phyloP scores from a whole-genome alignment of 2,113 vertebrate genomes.

The Phalacrocorax brasilianus region DNA sequence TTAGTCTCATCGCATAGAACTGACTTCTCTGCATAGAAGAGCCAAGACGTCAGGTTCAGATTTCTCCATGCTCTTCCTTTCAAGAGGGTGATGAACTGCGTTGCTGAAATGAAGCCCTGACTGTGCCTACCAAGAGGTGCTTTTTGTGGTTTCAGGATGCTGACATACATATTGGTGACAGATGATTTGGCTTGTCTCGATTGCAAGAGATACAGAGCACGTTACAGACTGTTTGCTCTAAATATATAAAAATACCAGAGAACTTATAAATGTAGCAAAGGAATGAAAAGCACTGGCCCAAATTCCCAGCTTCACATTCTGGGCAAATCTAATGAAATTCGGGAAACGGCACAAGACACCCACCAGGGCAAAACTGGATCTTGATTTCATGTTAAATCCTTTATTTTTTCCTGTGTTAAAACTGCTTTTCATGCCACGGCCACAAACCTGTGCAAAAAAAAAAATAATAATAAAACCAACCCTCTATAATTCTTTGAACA shows the following conservation, averaged over 20 bases:
- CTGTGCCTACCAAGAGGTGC: background rate
- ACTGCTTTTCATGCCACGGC: background rate
- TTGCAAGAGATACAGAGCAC: background rate
- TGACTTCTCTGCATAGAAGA: background rate
- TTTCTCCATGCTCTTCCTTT: background rate
- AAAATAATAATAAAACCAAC: too few relatives aligned
- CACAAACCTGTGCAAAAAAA: background rate
- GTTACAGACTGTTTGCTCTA: background rate
- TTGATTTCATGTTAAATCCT: background rate
- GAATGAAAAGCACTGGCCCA: background rate
- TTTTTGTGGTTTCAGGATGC: background rate
- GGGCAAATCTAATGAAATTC: background rate
- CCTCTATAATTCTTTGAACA: background rate
- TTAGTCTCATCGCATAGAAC: background rate
- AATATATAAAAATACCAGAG: constrained; percentile 21
- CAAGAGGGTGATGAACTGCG: background rate
- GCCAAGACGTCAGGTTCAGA: background rate
- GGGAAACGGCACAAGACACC: background rate
- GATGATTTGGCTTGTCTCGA: background rate
- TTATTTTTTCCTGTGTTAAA: background rate
- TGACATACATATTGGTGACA: background rate
- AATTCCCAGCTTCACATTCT: background rate
- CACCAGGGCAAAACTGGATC: background rate
- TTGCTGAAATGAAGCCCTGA: background rate
- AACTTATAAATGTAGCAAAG: background rate